Percentiles rank a stretch among this genome's conserved stretches.
Evolutionary conservation across 2,888 invertebrate species (phyloP).

Genomic region (Tetranychus truncatus): DNA sequence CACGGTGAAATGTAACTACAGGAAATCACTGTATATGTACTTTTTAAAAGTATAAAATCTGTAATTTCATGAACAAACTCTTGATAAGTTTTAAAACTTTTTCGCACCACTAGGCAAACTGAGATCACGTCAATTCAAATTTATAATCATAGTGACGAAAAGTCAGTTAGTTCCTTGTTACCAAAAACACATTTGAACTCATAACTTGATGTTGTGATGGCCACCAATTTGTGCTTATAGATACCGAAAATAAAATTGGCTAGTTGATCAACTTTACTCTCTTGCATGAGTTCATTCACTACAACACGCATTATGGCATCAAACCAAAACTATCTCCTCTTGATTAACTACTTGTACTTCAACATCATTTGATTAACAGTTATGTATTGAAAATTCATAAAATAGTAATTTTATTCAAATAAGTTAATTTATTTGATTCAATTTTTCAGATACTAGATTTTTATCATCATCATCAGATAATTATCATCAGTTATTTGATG

Average conservation of each 20-base stretch:
- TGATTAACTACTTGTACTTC: too few relatives aligned
- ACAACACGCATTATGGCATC: conserved; percentile 69
- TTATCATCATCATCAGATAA: too few relatives aligned
- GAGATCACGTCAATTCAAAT: conserved; percentile 73
- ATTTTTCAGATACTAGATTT: too few relatives aligned
- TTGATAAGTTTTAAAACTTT: conserved; percentile 51
- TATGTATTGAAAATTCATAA: not conserved
- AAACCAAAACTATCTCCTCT: conserved; percentile 34
- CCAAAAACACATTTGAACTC: conserved; percentile 67
- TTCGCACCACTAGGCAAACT: conserved; percentile 64
- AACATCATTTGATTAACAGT: not conserved
- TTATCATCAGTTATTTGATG: conserved; percentile 9
- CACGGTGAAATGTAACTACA: not conserved
- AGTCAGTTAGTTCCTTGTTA: conserved; percentile 35
- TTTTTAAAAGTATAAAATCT: conserved; percentile 36
- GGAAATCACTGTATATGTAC: not conserved
- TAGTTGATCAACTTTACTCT: conserved; percentile 50
- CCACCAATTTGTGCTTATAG: conserved; percentile 52
- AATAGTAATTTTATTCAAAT: too few relatives aligned
- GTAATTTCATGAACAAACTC: conserved; percentile 51
- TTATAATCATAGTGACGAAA: conserved; percentile 73
- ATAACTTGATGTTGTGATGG: conserved; percentile 75
- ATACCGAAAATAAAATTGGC: conserved; percentile 61
- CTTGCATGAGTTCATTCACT: conserved; percentile 73
- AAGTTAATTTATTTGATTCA: too few relatives aligned